Evolutionary conservation across 2,888 invertebrate genomes (phyloP), one percentile per base, ranked within the genome.

Genomic region (Drosophila anomalata): DNA sequence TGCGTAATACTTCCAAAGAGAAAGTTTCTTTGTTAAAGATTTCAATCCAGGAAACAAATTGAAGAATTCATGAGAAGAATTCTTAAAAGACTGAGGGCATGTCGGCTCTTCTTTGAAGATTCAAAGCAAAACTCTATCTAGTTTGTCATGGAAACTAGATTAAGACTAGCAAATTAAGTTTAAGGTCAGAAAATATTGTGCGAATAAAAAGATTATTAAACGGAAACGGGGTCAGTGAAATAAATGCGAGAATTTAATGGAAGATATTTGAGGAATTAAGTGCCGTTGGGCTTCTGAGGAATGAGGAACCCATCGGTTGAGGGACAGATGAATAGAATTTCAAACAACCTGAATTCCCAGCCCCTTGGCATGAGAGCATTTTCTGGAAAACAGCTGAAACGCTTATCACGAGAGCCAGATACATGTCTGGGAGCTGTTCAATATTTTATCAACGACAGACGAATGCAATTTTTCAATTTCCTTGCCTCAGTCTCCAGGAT

Each of bases 381-480:
- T 59, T 66, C 62, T 41, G 59, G 44, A 9, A 72, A 80, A 83
- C 77, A 54, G 65, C 70, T 77, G 52, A 83, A 79, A 54, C 51
- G 86, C 79, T 79, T 79, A 79, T 79, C 83, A 63, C 57, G 46
- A 62, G 48, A 48, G 51, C 41, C 36, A 31, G 66, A 29, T 42
- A 33, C 44, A 39, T 33, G 36, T 24, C 9, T 24, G 31, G 20
- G 36, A 52, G 61, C 62, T 74, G 68, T 61, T 86, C 83, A 79
- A 80, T 80, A 86, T 86, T 73, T 80, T 83, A 83, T 73, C 73
- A 79, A 42, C 78, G 62, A 57, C 78, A 73, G 81, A 80, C 77
- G 70, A 86, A 82, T 75, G 86, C 88, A 79, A 82, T 83, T 87
- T 83, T 87, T 87, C 83, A 87, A 87, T 83, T 82, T 83, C 73